Evolutionary conservation across 1,140 invertebrate genomes (phyloP).

Genomic region (Penaeus vannamei): DNA sequence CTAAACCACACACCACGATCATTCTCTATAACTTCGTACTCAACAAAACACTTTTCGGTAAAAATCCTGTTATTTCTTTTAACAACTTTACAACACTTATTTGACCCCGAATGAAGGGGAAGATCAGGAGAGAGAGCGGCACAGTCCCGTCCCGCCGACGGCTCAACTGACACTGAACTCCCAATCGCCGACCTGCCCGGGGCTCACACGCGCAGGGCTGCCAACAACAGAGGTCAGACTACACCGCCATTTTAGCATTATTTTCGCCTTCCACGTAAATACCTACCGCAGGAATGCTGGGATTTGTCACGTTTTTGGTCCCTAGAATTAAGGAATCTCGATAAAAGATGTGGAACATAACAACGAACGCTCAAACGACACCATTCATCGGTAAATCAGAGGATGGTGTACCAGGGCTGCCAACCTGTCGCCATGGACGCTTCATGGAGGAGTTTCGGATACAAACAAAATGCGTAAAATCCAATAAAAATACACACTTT

Average conservation of each 20-base stretch:
- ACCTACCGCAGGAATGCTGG: background rate
- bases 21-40: constrained; percentile 45
- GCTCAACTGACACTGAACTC: constrained; percentile 43
- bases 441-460: no score
- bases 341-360: no score
- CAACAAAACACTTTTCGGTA: constrained; percentile 16
- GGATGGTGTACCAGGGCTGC: no score
- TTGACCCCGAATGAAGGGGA: constrained; percentile 40
- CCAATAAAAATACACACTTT: no score
- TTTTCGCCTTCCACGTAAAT: background rate
- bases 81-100: constrained; percentile 39
- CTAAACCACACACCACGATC: constrained; percentile 7
- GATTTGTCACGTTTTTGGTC: background rate
- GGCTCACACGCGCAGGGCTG: constrained; percentile 58
- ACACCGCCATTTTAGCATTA: constrained; percentile 47
- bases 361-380: no score
- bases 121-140: constrained; percentile 45
- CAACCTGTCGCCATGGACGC: no score
- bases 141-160: constrained; percentile 44
- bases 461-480: no score
- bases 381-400: no score
- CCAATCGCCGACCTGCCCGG: constrained; percentile 44
- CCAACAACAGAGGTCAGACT: constrained; percentile 57
- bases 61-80: constrained; percentile 31
- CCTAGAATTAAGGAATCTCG: no score